Base-by-base conservation (phyloP, 2,113 vertebrate genomes). In the Xenopus borealis region DNA sequence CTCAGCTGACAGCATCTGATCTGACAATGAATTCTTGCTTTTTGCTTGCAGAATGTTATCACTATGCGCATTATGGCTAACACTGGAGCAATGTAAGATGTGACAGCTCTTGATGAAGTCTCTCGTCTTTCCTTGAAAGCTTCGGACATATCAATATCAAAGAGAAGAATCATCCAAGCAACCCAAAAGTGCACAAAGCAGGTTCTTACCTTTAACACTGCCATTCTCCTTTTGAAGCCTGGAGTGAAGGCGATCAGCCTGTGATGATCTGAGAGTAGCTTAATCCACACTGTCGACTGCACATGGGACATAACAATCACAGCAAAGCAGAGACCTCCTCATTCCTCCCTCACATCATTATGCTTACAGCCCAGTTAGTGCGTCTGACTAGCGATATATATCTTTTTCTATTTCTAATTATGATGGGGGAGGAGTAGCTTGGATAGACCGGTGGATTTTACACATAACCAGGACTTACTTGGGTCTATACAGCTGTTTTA, bases 181-280 rank as follows among this genome's bases (percentile, higher is more conserved):
- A 6, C 33, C 8, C 33, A 40, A 40, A 40, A 40, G 33, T 40
- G 33, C 6, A 40, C 7, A 3, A 18, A 62, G 45, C 57, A 52
- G 45, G n/a, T 63, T 58, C 66, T 62, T 76, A 76, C 73, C 73
- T 76, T 57, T 27, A 76, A 66, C 45, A 69, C 73, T 76, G 66
- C 58, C 66, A 76, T 76, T 10, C 66, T 76, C 27, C 23, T 62
- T 27, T 45, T 63, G n/a, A 45, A 44, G 12, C 18, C 27, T 19
- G 20, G 4, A 59, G 62, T 59, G 17, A 59, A 23, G 61, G 46
- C 53, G 46, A 8, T 62, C 13, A 17, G 16, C n/a, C 55, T 66
- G 12, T 44, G 40, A 20, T 67, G 53, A 75, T 27, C 30, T 52
- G 30, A 71, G 46, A 66, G 18, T 30, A 45, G 52, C 47, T 44